phyloP scores from a whole-genome alignment of 1,140 invertebrate species.

The Plutomurus gul region DNA sequence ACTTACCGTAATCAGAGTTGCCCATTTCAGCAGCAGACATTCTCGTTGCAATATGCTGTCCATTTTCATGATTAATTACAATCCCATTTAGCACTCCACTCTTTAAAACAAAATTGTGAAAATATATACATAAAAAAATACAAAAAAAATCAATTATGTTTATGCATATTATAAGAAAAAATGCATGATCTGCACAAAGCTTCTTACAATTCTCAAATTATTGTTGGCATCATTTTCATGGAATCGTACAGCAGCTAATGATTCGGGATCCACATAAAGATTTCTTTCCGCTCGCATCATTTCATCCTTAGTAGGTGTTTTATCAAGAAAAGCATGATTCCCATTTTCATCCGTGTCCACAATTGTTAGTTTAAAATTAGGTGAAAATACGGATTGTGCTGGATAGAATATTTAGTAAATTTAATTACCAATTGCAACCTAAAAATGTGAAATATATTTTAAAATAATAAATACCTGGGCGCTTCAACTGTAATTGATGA shows the following conservation, averaged over 20 bases:
- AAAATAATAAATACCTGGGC: not conserved
- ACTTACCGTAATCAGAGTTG: not conserved
- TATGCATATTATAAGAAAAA: too few relatives aligned
- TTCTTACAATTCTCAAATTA: not conserved
- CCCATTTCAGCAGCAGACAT: not conserved
- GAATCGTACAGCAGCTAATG: not conserved
- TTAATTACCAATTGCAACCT: not conserved
- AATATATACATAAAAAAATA: not conserved
- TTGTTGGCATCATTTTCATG: not conserved
- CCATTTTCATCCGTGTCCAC: slow-evolving; percentile 1
- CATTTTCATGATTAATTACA: slow-evolving; percentile 12
- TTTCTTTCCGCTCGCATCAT: not conserved
- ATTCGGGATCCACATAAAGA: slow-evolving; percentile 17
- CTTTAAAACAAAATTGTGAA: not conserved
- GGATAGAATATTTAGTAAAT: not conserved
- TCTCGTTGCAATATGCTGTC: not conserved
- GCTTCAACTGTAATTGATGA: not conserved
- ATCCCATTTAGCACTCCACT: not conserved
- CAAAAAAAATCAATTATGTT: too few relatives aligned
- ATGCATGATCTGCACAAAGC: too few relatives aligned
- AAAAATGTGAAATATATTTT: not conserved
- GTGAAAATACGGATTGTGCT: not conserved
- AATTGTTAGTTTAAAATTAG: not conserved
- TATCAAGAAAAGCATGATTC: not conserved
- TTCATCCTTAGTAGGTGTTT: not conserved